Evolutionary conservation across 1,140 invertebrate species (phyloP).

Genomic region (Harpegnathos saltator): DNA sequence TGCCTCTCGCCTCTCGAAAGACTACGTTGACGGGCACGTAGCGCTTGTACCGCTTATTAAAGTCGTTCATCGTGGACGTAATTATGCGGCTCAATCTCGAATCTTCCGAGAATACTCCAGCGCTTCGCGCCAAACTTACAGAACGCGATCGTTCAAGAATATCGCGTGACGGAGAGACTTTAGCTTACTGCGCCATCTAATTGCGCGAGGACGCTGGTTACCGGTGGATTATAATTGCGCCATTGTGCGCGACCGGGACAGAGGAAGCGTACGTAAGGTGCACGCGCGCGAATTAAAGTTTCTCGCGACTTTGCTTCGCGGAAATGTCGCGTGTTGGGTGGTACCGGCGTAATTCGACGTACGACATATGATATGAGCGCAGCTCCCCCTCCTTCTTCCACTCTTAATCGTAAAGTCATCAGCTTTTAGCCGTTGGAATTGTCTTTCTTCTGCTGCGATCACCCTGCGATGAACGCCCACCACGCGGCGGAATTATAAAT

Average conservation of each 20-base stretch:
- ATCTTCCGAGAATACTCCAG: constrained; percentile 14
- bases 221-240: constrained; percentile 14
- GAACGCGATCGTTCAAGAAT: constrained; percentile 26
- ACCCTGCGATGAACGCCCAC: too few relatives aligned
- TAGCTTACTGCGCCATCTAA: constrained; percentile 22
- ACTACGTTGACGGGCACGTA: neutral
- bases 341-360: neutral
- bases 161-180: neutral
- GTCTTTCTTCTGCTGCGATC: too few relatives aligned
- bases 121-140: neutral
- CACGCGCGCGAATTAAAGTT: constrained; percentile 1
- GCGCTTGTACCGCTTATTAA: neutral
- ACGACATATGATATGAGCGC: neutral
- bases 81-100: constrained; percentile 2
- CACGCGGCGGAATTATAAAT: too few relatives aligned
- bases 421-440: too few relatives aligned
- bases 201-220: neutral
- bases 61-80: neutral
- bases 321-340: neutral
- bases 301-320: neutral
- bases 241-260: constrained; percentile 11
- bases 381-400: too few relatives aligned
- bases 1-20: neutral
- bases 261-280: neutral
- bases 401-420: too few relatives aligned